Percentiles rank a stretch among this genome's conserved stretches.
phyloP scores from a whole-genome alignment of 23 tunicate species.

The Halocynthia roretzi region DNA sequence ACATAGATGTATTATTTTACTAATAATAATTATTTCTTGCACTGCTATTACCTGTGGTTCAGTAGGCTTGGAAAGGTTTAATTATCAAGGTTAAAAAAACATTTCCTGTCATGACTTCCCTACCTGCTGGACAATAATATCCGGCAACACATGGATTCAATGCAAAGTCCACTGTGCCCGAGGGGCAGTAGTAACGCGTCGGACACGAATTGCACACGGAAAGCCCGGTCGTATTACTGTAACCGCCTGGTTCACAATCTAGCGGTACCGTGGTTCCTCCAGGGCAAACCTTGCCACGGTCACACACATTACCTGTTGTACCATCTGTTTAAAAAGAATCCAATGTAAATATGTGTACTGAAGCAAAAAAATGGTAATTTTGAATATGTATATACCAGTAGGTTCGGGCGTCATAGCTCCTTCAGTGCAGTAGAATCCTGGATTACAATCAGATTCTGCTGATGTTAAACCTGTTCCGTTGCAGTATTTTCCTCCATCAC shows the following conservation, averaged over 20 bases:
- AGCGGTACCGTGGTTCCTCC: constrained; percentile 46
- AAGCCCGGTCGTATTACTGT: constrained; percentile 58
- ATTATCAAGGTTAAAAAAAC: background rate
- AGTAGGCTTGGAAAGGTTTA: no score
- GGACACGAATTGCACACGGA: constrained; percentile 50
- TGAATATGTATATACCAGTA: constrained; percentile 25
- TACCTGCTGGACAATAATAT: constrained; percentile 88
- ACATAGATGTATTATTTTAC: no score
- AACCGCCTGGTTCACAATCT: constrained; percentile 72
- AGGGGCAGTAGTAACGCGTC: constrained; percentile 85
- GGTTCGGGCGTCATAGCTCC: constrained; percentile 57
- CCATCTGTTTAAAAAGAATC: constrained; percentile 14
- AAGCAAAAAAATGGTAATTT: background rate
- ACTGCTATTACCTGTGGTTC: no score
- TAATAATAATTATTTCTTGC: no score
- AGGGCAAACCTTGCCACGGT: constrained; percentile 63
- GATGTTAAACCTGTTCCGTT: constrained; percentile 19
- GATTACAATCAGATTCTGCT: constrained; percentile 51
- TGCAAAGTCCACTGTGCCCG: constrained; percentile 32
- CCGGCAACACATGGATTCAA: constrained; percentile 60
- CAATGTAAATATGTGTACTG: background rate
- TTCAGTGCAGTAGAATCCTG: constrained; percentile 78
- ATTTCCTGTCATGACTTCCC: background rate
- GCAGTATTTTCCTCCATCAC: constrained; percentile 70
- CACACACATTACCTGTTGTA: constrained; percentile 40